Evolutionary conservation across 1,140 invertebrate species (phyloP), one percentile per base, ranked within the genome.

Genomic region (Archivesica marissinica): DNA sequence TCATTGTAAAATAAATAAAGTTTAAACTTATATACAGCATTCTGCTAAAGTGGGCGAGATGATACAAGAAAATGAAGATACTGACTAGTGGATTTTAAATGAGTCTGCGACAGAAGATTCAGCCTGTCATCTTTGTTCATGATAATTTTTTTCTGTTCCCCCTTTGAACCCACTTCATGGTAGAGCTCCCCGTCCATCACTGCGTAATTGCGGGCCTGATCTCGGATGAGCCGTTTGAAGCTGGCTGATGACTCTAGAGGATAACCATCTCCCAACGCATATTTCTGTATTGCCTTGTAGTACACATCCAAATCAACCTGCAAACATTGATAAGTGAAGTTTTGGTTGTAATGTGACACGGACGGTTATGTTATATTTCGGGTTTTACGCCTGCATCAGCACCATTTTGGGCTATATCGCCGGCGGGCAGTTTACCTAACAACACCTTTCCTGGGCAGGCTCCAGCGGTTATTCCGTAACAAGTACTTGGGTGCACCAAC

Each of bases 291-390:
- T 28, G 79, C 79, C 23, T 35, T 30, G 38, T 82, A 82, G 59
- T 82, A 82, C 15, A 30, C 50, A n/a, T 82, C 79, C 13, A 82
- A 52, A 38, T 82, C 79, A 1, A 82, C 79, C 79, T 82, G 28
- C 33, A 66, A 38, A 50, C 44, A 11, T 20, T 11, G 9, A 50
- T 50, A 50, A n/a, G n/a, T n/a, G n/a, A n/a, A n/a, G n/a, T n/a
- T n/a, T n/a, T n/a, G n/a, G n/a, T n/a, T n/a, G n/a, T n/a, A n/a
- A n/a, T n/a, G n/a, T n/a, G n/a, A n/a, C n/a, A n/a, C n/a, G n/a
- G n/a, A n/a, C n/a, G n/a, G n/a, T n/a, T n/a, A n/a, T n/a, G n/a
- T n/a, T n/a, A n/a, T n/a, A n/a, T n/a, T n/a, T n/a, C n/a, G n/a
- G n/a, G n/a, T n/a, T n/a, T n/a, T n/a, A n/a, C n/a, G n/a, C n/a